Evolutionary conservation across 2,113 vertebrate genomes (phyloP), one percentile per base, ranked within the genome.

Genomic region (Epinephelus cyanopodus): DNA sequence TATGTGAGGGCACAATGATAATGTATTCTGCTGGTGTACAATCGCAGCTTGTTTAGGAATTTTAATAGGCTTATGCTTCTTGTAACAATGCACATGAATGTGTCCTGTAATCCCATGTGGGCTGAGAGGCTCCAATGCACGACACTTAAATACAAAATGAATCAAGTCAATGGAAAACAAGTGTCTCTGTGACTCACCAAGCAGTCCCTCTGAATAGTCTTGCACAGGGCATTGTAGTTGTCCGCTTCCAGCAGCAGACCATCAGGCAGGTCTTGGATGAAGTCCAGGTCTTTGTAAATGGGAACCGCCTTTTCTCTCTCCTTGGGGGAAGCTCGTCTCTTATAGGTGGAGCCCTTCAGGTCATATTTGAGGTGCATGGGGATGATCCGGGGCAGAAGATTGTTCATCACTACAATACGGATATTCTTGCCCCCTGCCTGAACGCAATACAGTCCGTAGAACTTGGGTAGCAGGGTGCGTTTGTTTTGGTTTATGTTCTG

Each of bases 401-500:
- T 99, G 95, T 99, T 99, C 98, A 99, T 99, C 50, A 99, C 98
- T 2, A 97, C n/a, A n/a, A n/a, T n/a, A n/a, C 98, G 96, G 74
- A 99, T 99, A 87, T 99, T 99, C 90, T 98, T 99, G 1, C 98
- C 98, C 0, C 96, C 97, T 0, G 97, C 97, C 87, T 99, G 98
- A 57, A 99, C 96, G 21, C 98, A 99, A 92, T 98, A 99, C 2
- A 99, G 90, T 48, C 98, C 98, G 0, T 97, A 99, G 82, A 99
- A 99, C 67, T 99, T 99, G 53, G 98, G 98, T 1, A 99, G 95
- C 82, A 99, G 92, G 0, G 98, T 99, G 21, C 98, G 95, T 4
- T 98, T 98, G 91, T 99, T 99, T 86, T 99, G 98, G 92, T 99
- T 99, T 87, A 99, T 94, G 76, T 99, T 99, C 98, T 99, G 81